Evolutionary conservation across 2,113 vertebrate species (phyloP).

Genomic region (Prionailurus bengalensis): DNA sequence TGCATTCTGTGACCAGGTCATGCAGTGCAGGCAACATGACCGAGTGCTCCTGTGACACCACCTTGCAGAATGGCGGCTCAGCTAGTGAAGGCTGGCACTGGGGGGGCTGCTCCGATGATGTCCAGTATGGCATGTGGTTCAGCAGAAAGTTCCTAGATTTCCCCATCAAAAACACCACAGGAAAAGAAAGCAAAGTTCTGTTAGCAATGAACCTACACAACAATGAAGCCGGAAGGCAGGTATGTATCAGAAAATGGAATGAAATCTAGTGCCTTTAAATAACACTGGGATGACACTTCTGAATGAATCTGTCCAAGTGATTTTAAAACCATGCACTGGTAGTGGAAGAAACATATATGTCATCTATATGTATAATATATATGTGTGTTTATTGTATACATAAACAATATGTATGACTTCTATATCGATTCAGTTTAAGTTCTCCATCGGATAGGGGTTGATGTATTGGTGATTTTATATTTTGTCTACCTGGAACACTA

Average conservation of each 20-base stretch:
- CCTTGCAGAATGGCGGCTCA: constrained; percentile 88
- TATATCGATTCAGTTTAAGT: not conserved
- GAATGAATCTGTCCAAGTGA: not conserved
- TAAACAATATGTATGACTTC: not conserved
- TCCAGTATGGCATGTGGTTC: constrained; percentile 95
- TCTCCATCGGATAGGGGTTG: not conserved
- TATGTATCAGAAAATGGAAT: constrained; percentile 78
- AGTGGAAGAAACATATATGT: not conserved
- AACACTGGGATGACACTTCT: not conserved
- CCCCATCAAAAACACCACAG: constrained; percentile 85
- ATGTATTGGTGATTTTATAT: not conserved
- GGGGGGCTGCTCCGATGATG: constrained; percentile 97
- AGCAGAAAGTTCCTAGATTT: constrained; percentile 95
- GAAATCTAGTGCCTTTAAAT: not conserved
- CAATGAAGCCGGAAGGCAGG: constrained; percentile 96
- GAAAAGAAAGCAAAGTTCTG: constrained; percentile 84
- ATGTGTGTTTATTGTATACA: not conserved
- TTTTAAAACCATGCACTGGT: not conserved
- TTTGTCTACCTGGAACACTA: not conserved
- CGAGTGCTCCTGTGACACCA: constrained; percentile 94
- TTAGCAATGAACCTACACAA: constrained; percentile 94
- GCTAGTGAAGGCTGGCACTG: constrained; percentile 95
- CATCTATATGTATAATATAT: not conserved
- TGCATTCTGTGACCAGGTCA: constrained; percentile 94
- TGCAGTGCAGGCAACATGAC: constrained; percentile 97